Percentiles rank a stretch among this genome's conserved stretches.
phyloP scores from a whole-genome alignment of 1,140 invertebrate species.

The Drosophila trapezifrons region DNA sequence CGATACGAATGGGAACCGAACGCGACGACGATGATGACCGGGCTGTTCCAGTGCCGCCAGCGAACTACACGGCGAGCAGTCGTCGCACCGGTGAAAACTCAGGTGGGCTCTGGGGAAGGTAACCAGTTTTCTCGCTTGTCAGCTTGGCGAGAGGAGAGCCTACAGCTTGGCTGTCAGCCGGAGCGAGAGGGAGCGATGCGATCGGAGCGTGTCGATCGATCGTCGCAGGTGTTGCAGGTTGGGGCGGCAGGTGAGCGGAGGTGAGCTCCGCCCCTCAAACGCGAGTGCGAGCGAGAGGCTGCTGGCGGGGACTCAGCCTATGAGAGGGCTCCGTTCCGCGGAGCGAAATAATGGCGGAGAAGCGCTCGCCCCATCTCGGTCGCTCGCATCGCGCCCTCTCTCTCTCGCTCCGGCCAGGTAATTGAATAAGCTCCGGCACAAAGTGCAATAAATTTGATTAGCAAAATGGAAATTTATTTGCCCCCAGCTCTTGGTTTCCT shows the following conservation, averaged over 20 bases:
- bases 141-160: conserved; percentile 26
- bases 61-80: conserved; percentile 67
- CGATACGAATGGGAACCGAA: conserved; percentile 39
- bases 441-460: conserved; percentile 84
- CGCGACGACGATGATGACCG: conserved; percentile 64
- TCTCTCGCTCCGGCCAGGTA: conserved; percentile 39
- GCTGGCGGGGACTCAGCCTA: conserved; percentile 31
- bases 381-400: conserved; percentile 14
- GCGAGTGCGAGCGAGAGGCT: conserved; percentile 35
- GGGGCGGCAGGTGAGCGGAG: conserved; percentile 61
- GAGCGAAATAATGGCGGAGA: conserved; percentile 71
- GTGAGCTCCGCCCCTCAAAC: conserved; percentile 57
- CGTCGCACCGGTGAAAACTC: conserved; percentile 66
- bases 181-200: conserved; percentile 66
- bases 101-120: conserved; percentile 57
- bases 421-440: conserved; percentile 82
- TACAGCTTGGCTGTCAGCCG: background rate
- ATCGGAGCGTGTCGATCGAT: conserved; percentile 62
- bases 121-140: conserved; percentile 46
- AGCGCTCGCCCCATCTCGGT: conserved; percentile 8
- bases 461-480: conserved; percentile 83
- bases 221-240: conserved; percentile 60
- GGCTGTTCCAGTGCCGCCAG: conserved; percentile 75
- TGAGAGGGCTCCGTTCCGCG: conserved; percentile 32
- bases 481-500: conserved; percentile 25